Evolutionary conservation across 2,797 vertebrate genomes (phyloP).

Genomic region (Sitta carolinensis): DNA sequence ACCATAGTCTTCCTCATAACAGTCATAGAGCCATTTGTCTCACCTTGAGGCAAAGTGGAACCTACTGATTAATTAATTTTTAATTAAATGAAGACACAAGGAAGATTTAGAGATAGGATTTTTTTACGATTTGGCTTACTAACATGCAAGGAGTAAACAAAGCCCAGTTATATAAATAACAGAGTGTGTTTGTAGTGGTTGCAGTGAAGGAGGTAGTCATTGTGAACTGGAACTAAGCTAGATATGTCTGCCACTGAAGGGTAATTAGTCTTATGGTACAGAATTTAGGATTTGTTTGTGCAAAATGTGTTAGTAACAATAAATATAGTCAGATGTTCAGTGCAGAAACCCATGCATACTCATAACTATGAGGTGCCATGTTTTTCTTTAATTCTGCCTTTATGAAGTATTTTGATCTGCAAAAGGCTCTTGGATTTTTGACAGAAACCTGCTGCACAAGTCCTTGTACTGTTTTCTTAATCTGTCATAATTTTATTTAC

Average conservation of each 20-base stretch:
- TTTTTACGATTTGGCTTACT: background rate
- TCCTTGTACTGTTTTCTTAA: constrained; percentile 18
- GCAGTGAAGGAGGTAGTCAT: background rate
- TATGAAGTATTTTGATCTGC: background rate
- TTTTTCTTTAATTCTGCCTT: constrained; percentile 4
- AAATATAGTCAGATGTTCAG: background rate
- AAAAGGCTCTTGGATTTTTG: background rate
- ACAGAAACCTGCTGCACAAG: background rate
- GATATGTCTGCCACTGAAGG: background rate
- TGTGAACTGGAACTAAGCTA: background rate
- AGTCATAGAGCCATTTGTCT: accelerated
- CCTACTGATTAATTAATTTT: background rate
- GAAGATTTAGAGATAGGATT: background rate
- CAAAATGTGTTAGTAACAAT: background rate
- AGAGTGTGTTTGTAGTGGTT: background rate
- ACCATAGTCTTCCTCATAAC: background rate
- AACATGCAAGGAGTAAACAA: background rate
- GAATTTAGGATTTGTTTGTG: background rate
- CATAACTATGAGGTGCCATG: background rate
- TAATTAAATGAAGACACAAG: background rate
- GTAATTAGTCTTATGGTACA: background rate
- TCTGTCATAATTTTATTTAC: constrained; percentile 24
- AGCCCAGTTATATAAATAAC: background rate
- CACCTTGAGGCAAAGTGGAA: background rate
- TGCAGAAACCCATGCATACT: background rate